Conservation (phyloP, 2,113 vertebrate species). For the Zapus hudsonius region DNA sequence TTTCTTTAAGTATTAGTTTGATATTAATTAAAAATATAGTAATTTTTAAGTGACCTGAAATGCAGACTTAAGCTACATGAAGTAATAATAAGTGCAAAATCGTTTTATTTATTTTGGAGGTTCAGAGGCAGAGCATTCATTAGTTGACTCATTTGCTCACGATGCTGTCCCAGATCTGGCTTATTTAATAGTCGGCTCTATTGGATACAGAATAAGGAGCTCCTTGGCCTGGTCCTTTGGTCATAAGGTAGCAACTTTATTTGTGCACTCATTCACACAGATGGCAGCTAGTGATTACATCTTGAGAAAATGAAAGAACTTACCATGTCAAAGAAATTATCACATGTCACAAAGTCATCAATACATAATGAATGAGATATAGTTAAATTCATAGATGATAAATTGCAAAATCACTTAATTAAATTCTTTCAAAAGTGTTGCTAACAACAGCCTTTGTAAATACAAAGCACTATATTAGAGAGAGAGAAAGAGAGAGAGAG, state of each 20-base stretch:
- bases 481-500: neutral
- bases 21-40: neutral
- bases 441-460: neutral
- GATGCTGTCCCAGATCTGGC: neutral
- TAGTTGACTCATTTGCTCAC: neutral
- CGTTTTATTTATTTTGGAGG: neutral
- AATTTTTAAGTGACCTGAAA: neutral
- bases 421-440: neutral
- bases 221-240: neutral
- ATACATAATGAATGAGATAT: neutral
- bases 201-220: neutral
- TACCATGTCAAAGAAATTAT: neutral
- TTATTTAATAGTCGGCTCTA: neutral
- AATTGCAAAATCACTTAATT: neutral
- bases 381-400: neutral
- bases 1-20: neutral
- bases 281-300: neutral
- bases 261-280: neutral
- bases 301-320: conserved; percentile 7
- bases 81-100: neutral
- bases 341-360: neutral
- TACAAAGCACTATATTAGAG: neutral
- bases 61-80: neutral
- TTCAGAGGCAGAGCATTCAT: neutral
- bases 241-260: neutral